Base-by-base conservation (phyloP, 2,888 invertebrate species). In the Trissolcus brochymenae region DNA sequence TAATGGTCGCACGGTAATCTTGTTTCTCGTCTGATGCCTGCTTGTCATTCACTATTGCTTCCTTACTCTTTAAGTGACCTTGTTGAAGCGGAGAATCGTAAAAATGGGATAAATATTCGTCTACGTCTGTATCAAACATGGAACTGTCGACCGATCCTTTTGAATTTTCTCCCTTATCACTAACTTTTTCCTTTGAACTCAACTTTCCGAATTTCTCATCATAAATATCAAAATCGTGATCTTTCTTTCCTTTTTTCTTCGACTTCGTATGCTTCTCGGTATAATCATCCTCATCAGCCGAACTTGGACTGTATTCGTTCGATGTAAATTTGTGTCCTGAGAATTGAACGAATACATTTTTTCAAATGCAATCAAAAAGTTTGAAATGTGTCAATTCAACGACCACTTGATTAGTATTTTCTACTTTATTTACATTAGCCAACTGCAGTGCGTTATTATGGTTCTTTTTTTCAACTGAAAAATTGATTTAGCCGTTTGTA, bases 121-220 rank as follows among this genome's bases (percentile, higher is more conserved):
- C 81, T 1, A 61, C 79, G 6, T 68, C 67, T 16, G 16, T 60
- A 70, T 70, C 61, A 65, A 65, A 61, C 53, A 14, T 55, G 16
- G 62, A 78, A 25, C 25, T 54, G 41, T 61, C 11, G 9, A 60
- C 51, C 25, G 65, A 13, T 19, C 55, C 13, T 7, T 51, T 16
- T 17, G 67, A 25, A 29, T 66, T 55, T 54, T 65, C 65, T 46
- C 51, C 68, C 55, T 78, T 74, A 29, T 43, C 67, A 57, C 54
- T 74, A 62, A 57, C 65, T 67, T 64, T 62, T 35, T 75, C 75
- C 43, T 79, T 82, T 0, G 82, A 81, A 68, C 82, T 79, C 61
- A 9, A 35, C 35, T 83, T 87, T 17, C 84, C 84, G 55, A 87
- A 87, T 72, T 80, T 84, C 41, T 82, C 81, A 62, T 85, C 84